Evolutionary conservation across 1,140 invertebrate genomes (phyloP), one percentile per base, ranked within the genome.

Genomic region (Leguminivora glycinivorella): DNA sequence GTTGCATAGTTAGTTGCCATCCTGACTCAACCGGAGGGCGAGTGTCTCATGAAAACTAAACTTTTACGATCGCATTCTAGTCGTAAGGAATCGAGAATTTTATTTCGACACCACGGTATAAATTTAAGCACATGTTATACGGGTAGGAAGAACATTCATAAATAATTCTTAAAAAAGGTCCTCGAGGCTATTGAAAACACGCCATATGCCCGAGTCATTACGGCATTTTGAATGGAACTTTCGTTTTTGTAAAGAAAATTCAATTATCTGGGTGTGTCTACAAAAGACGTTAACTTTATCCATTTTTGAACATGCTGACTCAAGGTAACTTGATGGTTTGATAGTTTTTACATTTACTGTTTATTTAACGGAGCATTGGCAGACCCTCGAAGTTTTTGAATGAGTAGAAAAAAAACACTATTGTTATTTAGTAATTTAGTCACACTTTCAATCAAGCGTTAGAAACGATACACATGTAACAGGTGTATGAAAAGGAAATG

Each of bases 191-290:
- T 79, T 79, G 75, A 76, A 78, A 77, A 76, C 58, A 72, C 74
- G 68, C 82, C 85, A 88, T 83, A 87, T 88, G 85, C 78, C 67
- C 52, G 68, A 67, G 73, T 75, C 69, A 83, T 85, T 82, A 81
- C 80, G 74, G 72, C 56, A 69, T 38, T 56, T 66, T 83, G 80
- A 81, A 83, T 80, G 69, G 70, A 74, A 73, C 68, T 70, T 82
- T 75, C 71, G 74, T 69, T 82, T 77, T 80, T 75, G 76, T 75
- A 73, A 78, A 75, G 78, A 71, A 83, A 83, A 83, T 85, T 83
- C 80, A 80, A 83, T 85, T 78, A 79, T 80, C 78, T 74, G 75
- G 72, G 73, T 73, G 75, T 69, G 69, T 73, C 72, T 76, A 73
- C 70, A 78, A 76, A 70, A 74, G 76, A 73, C 75, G 71, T 75